Evolutionary conservation across 2,888 invertebrate species (phyloP), one percentile per base, ranked within the genome.

Genomic region (Macrosiphum euphorbiae): DNA sequence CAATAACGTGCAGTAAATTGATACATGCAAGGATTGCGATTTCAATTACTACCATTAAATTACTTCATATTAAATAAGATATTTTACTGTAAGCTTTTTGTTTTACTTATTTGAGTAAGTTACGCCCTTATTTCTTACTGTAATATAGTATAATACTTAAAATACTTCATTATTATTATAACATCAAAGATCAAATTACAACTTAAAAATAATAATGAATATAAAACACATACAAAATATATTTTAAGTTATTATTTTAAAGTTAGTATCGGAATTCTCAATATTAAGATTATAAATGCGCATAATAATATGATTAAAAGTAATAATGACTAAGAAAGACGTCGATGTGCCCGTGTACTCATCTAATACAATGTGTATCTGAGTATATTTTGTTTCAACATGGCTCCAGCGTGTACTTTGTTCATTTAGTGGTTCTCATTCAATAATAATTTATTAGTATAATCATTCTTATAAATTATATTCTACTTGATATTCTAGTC

Each of bases 191-290:
- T 16, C n/a, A 13, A 67, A 67, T 67, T 67, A 67, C 26, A 67
- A 67, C n/a, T 67, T n/a, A n/a, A 67, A 67, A n/a, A 67, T 67
- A 67, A 67, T n/a, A n/a, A 67, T 67, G 16, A 67, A n/a, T 67
- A n/a, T n/a, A n/a, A 67, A n/a, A 11, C 11, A 47, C 47, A 67
- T 67, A n/a, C n/a, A 67, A n/a, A 41, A 41, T 41, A 16, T n/a
- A 67, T n/a, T n/a, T n/a, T n/a, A 67, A 67, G 4, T n/a, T n/a
- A 67, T 67, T n/a, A 67, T 35, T 78, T 35, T 78, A 7, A 78
- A 35, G 35, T 78, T 1, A 20, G 35, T 78, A 78, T 35, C 1
- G 2, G 35, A 78, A 20, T 35, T 35, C 20, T 35, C 35, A 78
- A 78, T 78, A 35, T 35, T 7, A 67, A 20, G 20, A 20, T 16